Conservation (phyloP, 1,140 invertebrate genomes). For the Cotesia typhae region DNA sequence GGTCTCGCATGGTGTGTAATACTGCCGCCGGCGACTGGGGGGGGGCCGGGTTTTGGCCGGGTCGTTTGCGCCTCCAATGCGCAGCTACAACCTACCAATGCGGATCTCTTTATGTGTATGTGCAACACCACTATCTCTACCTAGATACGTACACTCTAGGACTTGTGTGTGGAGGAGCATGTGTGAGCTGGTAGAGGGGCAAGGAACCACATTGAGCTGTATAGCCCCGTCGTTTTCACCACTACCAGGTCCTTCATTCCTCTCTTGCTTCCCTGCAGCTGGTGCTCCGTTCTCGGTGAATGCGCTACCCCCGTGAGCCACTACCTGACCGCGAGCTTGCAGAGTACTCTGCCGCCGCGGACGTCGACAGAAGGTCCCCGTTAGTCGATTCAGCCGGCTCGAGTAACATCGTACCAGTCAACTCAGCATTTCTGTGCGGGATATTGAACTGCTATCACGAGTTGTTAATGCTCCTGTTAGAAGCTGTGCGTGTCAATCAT, state of each 20-base stretch:
- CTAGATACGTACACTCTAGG: conserved; percentile 7
- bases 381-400: background rate
- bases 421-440: no score
- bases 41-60: conserved; percentile 61
- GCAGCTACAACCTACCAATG: conserved; percentile 43
- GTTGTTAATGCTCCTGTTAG: no score
- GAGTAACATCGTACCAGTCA: background rate
- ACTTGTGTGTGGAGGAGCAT: no score
- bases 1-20: conserved; percentile 39
- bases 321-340: conserved; percentile 49
- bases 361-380: conserved; percentile 10
- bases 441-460: conserved; percentile 4
- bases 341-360: conserved; percentile 40
- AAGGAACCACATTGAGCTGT: conserved; percentile 34
- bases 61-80: conserved; percentile 56
- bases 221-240: conserved; percentile 31
- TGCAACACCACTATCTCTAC: background rate
- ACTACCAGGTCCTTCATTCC: conserved; percentile 19
- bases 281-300: conserved; percentile 26
- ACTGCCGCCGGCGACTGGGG: conserved; percentile 51
- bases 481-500: no score
- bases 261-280: no score
- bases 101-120: conserved; percentile 3
- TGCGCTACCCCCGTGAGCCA: conserved; percentile 46
- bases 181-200: conserved; percentile 26